Conservation (phyloP, 37 sponge, comb jelly and placozoan species). For the Tethya wilhelma region DNA sequence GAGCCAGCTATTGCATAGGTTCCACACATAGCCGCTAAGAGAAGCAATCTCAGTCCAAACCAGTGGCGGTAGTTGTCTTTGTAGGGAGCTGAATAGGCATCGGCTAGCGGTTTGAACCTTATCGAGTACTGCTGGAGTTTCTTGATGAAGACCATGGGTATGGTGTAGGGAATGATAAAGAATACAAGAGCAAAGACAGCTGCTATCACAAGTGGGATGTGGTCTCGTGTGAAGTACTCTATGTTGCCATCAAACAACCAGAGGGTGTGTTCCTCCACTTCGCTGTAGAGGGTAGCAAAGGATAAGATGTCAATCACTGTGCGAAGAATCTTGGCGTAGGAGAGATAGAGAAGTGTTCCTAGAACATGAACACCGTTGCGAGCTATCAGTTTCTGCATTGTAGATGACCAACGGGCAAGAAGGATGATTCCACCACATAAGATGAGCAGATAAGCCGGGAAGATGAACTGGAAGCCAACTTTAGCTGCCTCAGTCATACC, state of each 20-base stretch:
- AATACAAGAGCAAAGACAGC: not conserved
- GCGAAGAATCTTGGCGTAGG: conserved; percentile 44
- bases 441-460: conserved; percentile 63
- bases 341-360: conserved; percentile 51
- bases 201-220: conserved; percentile 12
- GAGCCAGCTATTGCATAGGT: conserved; percentile 9
- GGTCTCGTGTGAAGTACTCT: not conserved
- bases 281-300: conserved; percentile 11
- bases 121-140: not conserved
- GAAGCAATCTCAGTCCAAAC: conserved; percentile 41
- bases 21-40: conserved; percentile 12
- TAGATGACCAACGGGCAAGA: conserved; percentile 10
- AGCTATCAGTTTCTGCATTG: not conserved
- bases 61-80: conserved; percentile 45
- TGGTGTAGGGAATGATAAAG: conserved; percentile 27
- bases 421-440: conserved; percentile 26
- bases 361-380: conserved; percentile 23
- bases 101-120: conserved; percentile 28
- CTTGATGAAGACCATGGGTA: conserved; percentile 13
- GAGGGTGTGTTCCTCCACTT: not conserved
- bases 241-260: conserved; percentile 55
- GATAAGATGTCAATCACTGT: conserved; percentile 29
- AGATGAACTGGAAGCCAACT: conserved; percentile 49
- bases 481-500: conserved; percentile 66
- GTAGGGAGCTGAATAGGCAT: conserved; percentile 47